Evolutionary conservation across 2,113 vertebrate genomes (phyloP).

Genomic region (Catharus fuscescens): DNA sequence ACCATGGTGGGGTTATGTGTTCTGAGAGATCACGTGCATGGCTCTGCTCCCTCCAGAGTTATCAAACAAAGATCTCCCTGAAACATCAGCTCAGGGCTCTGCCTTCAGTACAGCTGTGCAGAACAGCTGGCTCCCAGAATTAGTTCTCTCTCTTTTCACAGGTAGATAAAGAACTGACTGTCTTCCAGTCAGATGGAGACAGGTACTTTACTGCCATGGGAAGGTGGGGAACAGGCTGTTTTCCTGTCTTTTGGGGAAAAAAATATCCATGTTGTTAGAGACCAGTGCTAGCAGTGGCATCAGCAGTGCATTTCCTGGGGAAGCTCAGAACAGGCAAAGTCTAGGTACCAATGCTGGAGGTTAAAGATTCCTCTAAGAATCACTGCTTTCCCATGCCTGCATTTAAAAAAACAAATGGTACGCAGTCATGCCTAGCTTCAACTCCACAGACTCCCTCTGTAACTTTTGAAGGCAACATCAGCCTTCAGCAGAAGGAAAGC

Average conservation of each 20-base stretch:
- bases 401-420: neutral
- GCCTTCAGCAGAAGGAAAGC: neutral
- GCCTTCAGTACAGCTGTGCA: fast-evolving
- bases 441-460: neutral
- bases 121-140: neutral
- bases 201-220: neutral
- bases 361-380: neutral
- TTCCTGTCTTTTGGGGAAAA: neutral
- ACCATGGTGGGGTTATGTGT: neutral
- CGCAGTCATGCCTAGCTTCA: neutral
- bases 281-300: neutral
- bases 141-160: neutral
- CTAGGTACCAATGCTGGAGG: neutral
- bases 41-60: neutral
- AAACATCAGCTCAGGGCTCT: fast-evolving
- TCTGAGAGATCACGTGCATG: neutral
- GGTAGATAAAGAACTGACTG: neutral
- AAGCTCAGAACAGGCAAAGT: neutral
- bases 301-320: fast-evolving
- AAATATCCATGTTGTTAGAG: fast-evolving
- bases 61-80: neutral
- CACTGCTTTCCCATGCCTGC: neutral
- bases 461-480: neutral
- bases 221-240: neutral
- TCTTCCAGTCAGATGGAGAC: neutral